A percentile compares a stretch with the other conserved stretches of the same genome.
phyloP scores from a whole-genome alignment of 2,113 vertebrate genomes.

The Passer montanus region DNA sequence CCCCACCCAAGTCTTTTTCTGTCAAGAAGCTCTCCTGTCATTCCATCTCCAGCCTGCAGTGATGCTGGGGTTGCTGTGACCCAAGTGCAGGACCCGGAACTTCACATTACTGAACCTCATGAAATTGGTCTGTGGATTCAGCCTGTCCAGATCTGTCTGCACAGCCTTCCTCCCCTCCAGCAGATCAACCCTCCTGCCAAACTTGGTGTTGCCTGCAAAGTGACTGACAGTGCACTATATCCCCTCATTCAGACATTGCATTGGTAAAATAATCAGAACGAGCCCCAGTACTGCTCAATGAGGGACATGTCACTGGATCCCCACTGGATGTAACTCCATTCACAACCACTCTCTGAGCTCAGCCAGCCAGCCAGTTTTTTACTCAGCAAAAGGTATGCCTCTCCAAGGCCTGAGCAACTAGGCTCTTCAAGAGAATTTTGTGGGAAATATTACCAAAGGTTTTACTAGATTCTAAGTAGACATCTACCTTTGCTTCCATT shows the following conservation, averaged over 20 bases:
- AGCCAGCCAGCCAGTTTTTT: not conserved
- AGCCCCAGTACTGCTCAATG: too few species aligned
- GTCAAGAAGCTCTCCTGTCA: too few species aligned
- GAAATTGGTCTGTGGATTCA: not conserved
- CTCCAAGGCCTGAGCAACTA: not conserved
- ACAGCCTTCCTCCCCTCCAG: not conserved
- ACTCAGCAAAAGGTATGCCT: not conserved
- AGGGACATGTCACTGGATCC: too few species aligned
- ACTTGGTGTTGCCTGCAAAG: not conserved
- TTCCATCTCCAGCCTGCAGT: not conserved
- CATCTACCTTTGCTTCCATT: rapidly evolving
- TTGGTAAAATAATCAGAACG: rapidly evolving
- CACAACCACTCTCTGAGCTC: not conserved
- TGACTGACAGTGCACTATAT: not conserved
- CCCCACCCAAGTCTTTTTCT: not conserved
- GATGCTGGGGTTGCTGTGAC: not conserved
- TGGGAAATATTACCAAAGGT: not conserved
- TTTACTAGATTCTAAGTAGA: not conserved
- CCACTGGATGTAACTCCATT: not conserved
- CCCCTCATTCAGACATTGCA: not conserved
- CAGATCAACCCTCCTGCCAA: not conserved
- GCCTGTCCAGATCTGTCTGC: not conserved
- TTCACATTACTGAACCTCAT: not conserved
- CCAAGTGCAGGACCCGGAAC: not conserved
- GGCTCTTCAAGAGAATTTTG: not conserved